Percentiles rank a stretch among this genome's conserved stretches.
Evolutionary conservation across 2,113 vertebrate species (phyloP).

Genomic region (Muscicapa adusta): DNA sequence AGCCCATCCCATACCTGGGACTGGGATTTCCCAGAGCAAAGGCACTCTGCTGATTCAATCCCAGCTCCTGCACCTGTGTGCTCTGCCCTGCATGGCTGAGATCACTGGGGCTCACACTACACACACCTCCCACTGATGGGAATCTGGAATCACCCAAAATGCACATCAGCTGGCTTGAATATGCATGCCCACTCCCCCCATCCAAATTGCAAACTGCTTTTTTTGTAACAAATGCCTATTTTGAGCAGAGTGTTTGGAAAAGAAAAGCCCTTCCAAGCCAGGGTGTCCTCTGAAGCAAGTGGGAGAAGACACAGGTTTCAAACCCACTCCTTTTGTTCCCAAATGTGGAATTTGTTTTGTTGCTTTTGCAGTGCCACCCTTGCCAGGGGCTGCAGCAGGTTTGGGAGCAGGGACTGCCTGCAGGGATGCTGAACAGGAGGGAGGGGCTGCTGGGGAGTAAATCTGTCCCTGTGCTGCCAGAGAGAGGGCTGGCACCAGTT

Average conservation of each 20-base stretch:
- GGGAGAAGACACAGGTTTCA: neutral
- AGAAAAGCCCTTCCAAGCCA: constrained; percentile 29
- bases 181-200: neutral
- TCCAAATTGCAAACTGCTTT: neutral
- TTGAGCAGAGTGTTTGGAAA: neutral
- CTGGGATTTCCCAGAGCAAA: constrained; percentile 30
- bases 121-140: neutral
- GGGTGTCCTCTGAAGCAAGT: neutral
- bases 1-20: neutral
- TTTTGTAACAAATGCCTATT: neutral
- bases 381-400: neutral
- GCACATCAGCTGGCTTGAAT: neutral
- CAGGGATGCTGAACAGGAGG: neutral
- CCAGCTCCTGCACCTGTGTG: neutral
- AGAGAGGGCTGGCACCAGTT: neutral
- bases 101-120: neutral
- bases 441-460: neutral
- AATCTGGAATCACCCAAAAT: neutral
- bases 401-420: neutral
- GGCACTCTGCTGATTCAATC: neutral
- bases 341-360: neutral
- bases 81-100: neutral
- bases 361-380: neutral
- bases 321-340: neutral
- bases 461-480: neutral